Base-by-base conservation (phyloP, 2,888 invertebrate species). In the Euzophera pinguis region DNA sequence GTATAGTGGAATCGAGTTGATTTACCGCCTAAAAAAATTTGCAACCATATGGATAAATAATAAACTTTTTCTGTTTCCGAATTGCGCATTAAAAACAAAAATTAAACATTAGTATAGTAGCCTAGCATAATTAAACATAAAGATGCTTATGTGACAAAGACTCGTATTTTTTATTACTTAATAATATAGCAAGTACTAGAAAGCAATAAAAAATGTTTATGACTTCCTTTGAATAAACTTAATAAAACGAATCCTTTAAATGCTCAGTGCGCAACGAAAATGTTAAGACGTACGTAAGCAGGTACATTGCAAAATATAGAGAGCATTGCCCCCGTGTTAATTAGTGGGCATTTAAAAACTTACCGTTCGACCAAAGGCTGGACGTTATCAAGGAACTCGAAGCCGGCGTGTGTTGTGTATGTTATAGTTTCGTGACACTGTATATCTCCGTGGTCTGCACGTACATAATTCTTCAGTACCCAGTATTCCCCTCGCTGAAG, bases 391-490 rank as follows among this genome's bases (percentile, higher is more conserved):
- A 98, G 92, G 89, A 97, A 98, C 64, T 97, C 96, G 85, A 93
- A 96, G 71, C 97, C 97, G 3, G 96, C 97, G 81, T 98, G 98
- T 10, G 98, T 98, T 34, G 97, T 97, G 74, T 97, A 97, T 0
- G 98, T 98, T 61, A 98, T 92, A 63, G 94, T 94, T 82, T 97
- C 96, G 83, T 96, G 95, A 83, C 97, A 97, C 72, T 90, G 91
- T 48, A 95, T 78, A 41, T 87, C 79, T 13, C 93, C 93, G 68
- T 93, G 93, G 55, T 93, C 93, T 54, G 96, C 95, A 38, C 92
- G 92, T 61, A 97, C 93, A 75, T 95, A 97, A 87, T 97, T 97
- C 84, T 96, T 95, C 56, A 97, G 89, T 65, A 97, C 96, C 97
- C 97, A 97, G 79, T 94, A 97, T 69, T 95, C 95, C 14, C 95